These are phyloP conservation scores for Syngnathus typhle DNA, from an alignment of 2,113 vertebrate genomes.

Conservation along the genomic window DNA sequence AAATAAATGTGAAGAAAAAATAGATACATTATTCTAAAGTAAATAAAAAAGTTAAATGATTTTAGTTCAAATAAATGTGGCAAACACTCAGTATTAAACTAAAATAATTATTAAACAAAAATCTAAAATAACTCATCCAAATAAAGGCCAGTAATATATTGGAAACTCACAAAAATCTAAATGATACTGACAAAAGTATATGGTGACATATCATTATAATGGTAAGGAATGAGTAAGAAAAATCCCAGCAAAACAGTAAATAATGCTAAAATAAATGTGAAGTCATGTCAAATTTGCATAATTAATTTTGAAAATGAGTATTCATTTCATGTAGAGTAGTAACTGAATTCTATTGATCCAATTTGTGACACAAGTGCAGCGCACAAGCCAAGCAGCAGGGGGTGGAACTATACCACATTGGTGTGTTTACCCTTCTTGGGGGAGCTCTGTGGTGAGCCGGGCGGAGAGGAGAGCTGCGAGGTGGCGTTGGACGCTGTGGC, in stretches of 20 bases:
- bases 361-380: slow-evolving; percentile 8
- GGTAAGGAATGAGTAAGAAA: neutral
- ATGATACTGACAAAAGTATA: neutral
- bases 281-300: neutral
- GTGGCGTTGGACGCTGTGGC: slow-evolving; percentile 79
- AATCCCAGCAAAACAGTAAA: too few species aligned
- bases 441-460: slow-evolving; percentile 92
- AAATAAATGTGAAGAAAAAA: too few species aligned
- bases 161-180: too few species aligned
- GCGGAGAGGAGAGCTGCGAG: slow-evolving; percentile 87
- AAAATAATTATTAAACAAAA: too few species aligned
- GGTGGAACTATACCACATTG: slow-evolving; percentile 30
- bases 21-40: too few species aligned
- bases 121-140: too few species aligned
- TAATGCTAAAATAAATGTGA: neutral
- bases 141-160: too few species aligned
- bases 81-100: too few species aligned
- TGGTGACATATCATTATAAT: neutral
- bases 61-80: too few species aligned
- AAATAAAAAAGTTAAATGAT: too few species aligned
- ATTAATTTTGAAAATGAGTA: too few species aligned
- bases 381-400: slow-evolving; percentile 34
- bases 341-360: neutral
- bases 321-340: neutral
- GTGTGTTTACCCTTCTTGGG: slow-evolving; percentile 87